phyloP scores from a whole-genome alignment of 2,888 invertebrate species.

The Oxyscelio sp. region DNA sequence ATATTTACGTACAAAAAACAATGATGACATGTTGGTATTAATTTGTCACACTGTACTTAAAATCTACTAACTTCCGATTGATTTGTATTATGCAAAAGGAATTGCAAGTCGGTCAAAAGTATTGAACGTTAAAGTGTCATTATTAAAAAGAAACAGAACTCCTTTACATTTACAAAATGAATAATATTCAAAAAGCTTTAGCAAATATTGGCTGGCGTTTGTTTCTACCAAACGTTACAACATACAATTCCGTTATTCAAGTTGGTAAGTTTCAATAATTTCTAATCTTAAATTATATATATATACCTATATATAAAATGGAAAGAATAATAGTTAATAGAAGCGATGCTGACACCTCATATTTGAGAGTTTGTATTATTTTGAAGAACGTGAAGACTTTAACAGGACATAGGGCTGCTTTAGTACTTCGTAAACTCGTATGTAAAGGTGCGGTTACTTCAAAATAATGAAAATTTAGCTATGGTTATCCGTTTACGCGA shows the following conservation, averaged over 20 bases:
- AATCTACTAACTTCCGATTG: slow-evolving; percentile 34
- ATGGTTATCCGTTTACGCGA: too few relatives aligned
- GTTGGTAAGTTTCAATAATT: slow-evolving; percentile 42
- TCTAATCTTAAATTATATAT: too few relatives aligned
- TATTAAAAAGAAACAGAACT: not conserved
- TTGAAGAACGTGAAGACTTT: too few relatives aligned
- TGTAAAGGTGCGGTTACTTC: too few relatives aligned
- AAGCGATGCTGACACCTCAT: slow-evolving; percentile 46
- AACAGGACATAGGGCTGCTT: too few relatives aligned
- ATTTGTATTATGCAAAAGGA: slow-evolving; percentile 49
- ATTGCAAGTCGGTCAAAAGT: slow-evolving; percentile 41
- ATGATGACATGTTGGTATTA: too few relatives aligned
- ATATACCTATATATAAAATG: too few relatives aligned
- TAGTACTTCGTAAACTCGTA: too few relatives aligned
- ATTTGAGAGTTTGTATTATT: not conserved
- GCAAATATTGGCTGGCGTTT: slow-evolving; percentile 42
- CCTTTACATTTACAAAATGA: slow-evolving; percentile 13
- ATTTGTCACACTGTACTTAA: too few relatives aligned
- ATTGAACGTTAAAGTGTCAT: not conserved
- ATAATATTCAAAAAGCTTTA: slow-evolving; percentile 39
- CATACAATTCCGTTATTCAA: slow-evolving; percentile 14
- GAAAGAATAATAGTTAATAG: too few relatives aligned
- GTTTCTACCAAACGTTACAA: slow-evolving; percentile 23
- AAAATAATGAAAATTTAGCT: too few relatives aligned
- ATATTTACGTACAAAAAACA: too few relatives aligned